A percentile compares a stretch with the other conserved stretches of the same genome.
phyloP scores from a whole-genome alignment of 92 coral and sea anemone species.

The Paramuricea clavata region DNA sequence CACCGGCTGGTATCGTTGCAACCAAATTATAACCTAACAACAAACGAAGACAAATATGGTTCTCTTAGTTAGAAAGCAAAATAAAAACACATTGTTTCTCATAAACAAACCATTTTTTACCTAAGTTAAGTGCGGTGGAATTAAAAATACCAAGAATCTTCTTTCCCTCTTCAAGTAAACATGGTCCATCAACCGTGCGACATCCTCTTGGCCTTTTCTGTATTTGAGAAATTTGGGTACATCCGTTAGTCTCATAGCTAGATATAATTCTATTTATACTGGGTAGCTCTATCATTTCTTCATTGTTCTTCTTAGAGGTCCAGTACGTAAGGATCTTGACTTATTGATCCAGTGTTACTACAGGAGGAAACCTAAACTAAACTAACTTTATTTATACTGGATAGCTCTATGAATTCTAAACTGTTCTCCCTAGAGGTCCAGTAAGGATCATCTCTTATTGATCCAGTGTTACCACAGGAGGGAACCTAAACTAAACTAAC shows the following conservation, averaged over 20 bases:
- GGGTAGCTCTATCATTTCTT: neutral
- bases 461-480: too few species aligned
- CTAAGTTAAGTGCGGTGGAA: conserved; percentile 13
- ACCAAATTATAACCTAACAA: conserved; percentile 88
- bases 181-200: conserved; percentile 25
- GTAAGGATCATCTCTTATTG: too few species aligned
- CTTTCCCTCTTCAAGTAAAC: conserved; percentile 21
- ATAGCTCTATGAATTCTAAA: too few species aligned
- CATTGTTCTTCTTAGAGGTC: neutral
- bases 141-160: conserved; percentile 44
- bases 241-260: too few species aligned
- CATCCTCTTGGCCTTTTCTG: conserved; percentile 38
- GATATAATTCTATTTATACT: too few species aligned
- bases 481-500: too few species aligned
- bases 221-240: neutral
- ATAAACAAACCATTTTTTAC: neutral
- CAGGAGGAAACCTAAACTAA: too few species aligned
- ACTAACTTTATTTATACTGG: too few species aligned
- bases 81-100: neutral
- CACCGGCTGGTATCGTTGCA: conserved; percentile 92
- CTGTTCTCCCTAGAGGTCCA: too few species aligned
- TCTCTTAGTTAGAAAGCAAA: too few species aligned
- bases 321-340: too few species aligned
- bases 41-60: neutral
- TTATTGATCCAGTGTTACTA: too few species aligned